Evolutionary conservation across 2,888 invertebrate species (phyloP), one percentile per base, ranked within the genome.

Genomic region (Agelastica alni): DNA sequence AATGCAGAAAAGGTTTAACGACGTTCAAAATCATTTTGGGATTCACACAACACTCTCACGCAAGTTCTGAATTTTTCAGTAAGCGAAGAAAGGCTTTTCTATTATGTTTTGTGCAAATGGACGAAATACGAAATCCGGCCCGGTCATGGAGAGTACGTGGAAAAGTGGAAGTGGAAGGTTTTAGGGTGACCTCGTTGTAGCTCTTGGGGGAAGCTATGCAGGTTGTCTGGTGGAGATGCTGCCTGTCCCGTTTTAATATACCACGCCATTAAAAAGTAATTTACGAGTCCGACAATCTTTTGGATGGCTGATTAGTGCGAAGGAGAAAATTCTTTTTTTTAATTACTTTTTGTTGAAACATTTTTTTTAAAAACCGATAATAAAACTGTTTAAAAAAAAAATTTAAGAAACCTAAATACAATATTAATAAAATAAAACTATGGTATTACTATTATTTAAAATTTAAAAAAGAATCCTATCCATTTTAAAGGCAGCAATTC

Each of bases 41-140:
- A 39, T 32, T 49, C 41, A 13, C 49, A 12, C 13, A 49, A 4
- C n/a, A n/a, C 49, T 42, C 49, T 49, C 49, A 49, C 49, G 49
- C 49, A 49, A 18, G 41, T 41, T 32, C 41, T 49, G 41, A 49
- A 49, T 41, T 41, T 49, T 49, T 49, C 49, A 49, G 32, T 49
- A 42, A 41, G 32, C 41, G 49, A 32, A 49, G 49, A 22, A 49
- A 49, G 41, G 32, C 20, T 49, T 47, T 46, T 41, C 41, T 32
- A 49, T 49, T 49, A 41, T 49, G 41, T 34, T 49, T 41, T 32
- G 20, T 22, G 18, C 28, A 22, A 49, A 41, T 42, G 49, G 42
- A 41, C 18, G 31, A 49, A 49, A 49, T 37, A 14, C 30, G 22
- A 10, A n/a, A 26, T 16, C 22, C 41, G 10, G 14, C 26, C 49